Conservation (phyloP, 2,797 vertebrate species). For the Tragelaphus oryx region DNA sequence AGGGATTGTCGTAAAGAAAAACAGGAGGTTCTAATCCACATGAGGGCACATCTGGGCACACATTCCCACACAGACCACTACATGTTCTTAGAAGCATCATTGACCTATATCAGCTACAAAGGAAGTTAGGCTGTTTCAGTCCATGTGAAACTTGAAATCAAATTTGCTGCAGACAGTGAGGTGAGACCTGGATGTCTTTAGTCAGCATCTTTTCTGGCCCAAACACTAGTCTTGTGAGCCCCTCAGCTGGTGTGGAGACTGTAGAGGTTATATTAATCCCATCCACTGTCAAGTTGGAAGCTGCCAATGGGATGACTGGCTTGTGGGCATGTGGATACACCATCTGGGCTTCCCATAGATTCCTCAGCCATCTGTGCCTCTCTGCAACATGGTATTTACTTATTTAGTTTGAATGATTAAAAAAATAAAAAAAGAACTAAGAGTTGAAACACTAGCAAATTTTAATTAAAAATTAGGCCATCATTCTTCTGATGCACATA, state of each 20-base stretch:
- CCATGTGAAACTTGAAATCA: neutral
- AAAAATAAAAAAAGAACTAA: conserved; percentile 8
- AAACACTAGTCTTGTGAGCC: neutral
- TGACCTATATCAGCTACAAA: neutral
- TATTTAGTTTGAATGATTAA: conserved; percentile 38
- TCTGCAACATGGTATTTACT: conserved; percentile 21
- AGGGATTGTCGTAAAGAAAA: neutral
- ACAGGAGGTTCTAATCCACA: neutral
- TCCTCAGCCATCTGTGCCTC: conserved; percentile 17
- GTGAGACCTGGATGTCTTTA: neutral
- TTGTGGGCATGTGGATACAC: neutral
- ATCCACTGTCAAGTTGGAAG: neutral
- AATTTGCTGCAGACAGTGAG: neutral
- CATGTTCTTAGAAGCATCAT: neutral
- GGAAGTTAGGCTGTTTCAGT: neutral
- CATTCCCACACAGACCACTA: too few species aligned
- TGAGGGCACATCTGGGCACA: neutral
- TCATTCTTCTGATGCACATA: neutral
- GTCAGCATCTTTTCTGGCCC: neutral
- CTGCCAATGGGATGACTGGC: neutral
- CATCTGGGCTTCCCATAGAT: conserved; percentile 4
- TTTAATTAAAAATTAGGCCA: conserved; percentile 32
- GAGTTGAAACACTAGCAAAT: neutral
- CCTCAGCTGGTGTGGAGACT: neutral
- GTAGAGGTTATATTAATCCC: neutral